Base-by-base conservation (phyloP, 2,888 invertebrate species). In the Tubiluchus corallicola region DNA sequence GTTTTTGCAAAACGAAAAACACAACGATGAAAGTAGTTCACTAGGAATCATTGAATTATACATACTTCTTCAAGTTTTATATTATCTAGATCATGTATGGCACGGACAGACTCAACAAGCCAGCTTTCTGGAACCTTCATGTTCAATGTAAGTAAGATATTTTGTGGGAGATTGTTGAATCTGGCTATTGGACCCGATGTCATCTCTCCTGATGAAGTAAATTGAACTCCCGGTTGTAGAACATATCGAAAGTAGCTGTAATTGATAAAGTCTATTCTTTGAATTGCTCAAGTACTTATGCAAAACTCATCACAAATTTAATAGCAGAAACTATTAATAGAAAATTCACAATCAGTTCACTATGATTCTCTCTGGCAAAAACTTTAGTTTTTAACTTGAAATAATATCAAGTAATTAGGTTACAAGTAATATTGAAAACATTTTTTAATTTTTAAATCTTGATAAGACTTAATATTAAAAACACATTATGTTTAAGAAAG, bases 81-180 rank as follows among this genome's bases (percentile, higher is more conserved):
- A 60, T 99, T 99, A 63, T 98, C 98, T 54, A 98, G 72, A 68
- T 96, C 96, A 63, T 94, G 85, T 1, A 85, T 82, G 3, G 90
- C 84, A 52, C 78, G 59, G 42, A 90, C 82, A 49, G 84, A 81
- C 68, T 90, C 88, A 4, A 90, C 88, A 54, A 92, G 72, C 92
- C 92, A 94, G 66, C 88, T 88, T 63, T 92, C 84, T 9, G 92
- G 92, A 13, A 88, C 82, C 54, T 83, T 70, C 64, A 85, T 74
- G 57, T 79, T 80, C 59, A 87, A 76, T 0, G 96, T 98, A 40
- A 98, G 71, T 39, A 98, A 68, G 9, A 94, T 83, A 50, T 85
- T 84, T 51, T 81, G 77, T 2, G 96, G 96, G 62, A 98, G 71
- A 41, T 84, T 82, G 5, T 76, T 73, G 66, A 98, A 96, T 47